Base-by-base conservation (phyloP, 2,888 invertebrate species). In the Diaprepes abbreviatus region DNA sequence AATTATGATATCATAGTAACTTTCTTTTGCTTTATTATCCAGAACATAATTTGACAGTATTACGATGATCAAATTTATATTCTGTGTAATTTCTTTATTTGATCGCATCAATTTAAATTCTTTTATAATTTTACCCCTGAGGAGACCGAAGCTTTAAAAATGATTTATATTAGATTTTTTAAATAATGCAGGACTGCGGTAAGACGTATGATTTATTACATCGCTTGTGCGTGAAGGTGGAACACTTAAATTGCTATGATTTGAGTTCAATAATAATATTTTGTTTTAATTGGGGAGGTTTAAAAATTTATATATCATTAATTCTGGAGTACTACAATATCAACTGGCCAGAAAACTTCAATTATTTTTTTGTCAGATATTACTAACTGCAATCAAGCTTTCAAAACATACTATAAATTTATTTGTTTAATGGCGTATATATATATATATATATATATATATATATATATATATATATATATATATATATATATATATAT, bases 1-100 rank as follows among this genome's bases (percentile, higher is more conserved):
- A 58, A 58, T 43, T 9, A 43, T 14, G 1, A 43, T 3, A 31
- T 58, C 43, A 43, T 3, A 14, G 7, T 50, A 50, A 58, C 58
- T 58, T 58, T 58, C 58, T 58, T 58, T 24, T 43, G 43, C 43
- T 43, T 58, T 43, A 58, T 58, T 31, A 14, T 28, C 58, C 28
- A 58, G 43, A 58, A 58, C 28, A 31, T 52, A 24, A 24, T 43
- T 55, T 58, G 58, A 43, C 58, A 58, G 16, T 43, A 58, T 43
- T 43, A 58, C 10, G 21, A 58, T 40, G 17, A 31, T 58, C 40
- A 12, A 21, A 4, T 38, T 21, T n/a, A 57, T 38, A 38, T 19
- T n/a, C 7, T 40, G 3, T 40, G 9, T 17, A 40, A 16, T 40
- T 7, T 7, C 5, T 36, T 36, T 14, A 40, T 40, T 9, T 17